Base-by-base conservation (phyloP, 2,888 invertebrate species). In the Euclidia mi region DNA sequence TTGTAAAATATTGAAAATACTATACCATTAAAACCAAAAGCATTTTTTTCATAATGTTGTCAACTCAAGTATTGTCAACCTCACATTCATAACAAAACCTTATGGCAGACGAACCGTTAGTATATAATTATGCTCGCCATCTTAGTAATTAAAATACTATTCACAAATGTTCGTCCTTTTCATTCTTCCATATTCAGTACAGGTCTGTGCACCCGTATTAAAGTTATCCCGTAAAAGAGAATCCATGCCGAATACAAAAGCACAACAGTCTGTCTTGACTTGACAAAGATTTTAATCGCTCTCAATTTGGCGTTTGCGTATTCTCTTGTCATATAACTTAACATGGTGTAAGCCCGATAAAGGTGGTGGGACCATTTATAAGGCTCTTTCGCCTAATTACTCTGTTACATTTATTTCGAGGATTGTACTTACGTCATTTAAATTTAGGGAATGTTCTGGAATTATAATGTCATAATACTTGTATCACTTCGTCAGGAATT, bases 381-480 rank as follows among this genome's bases (percentile, higher is more conserved):
- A 73, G 67, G 66, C 71, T 69, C 71, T 63, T 60, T 56, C 28
- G 45, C 58, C 66, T 78, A 79, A 77, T 78, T 77, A 76, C 66
- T 64, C 65, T 57, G 59, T 61, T 62, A 59, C 69, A 78, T 79
- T 78, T 72, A 76, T 72, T 69, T 62, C 37, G 20, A 56, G 49
- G 55, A 70, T 68, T 59, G 51, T 67, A 61, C 61, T 53, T 64
- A 20, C 53, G 48, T 62, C 65, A 60, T 38, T 50, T 65, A 52
- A 69, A 69, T 74, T 66, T 71, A 57, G 48, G 56, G 55, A 65
- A 63, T 56, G 58, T 51, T 53, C 62, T 43, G 25, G 51, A 75
- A 78, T 73, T 65, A 70, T 74, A 55, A 62, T 46, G 68, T 51
- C 62, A 57, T 70, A 53, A 59, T 58, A 41, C 44, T 72, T 55